These are phyloP conservation scores for Rhabdophis nuchalis DNA, from an alignment of 2,797 vertebrate genomes.

Conservation along the genomic window DNA sequence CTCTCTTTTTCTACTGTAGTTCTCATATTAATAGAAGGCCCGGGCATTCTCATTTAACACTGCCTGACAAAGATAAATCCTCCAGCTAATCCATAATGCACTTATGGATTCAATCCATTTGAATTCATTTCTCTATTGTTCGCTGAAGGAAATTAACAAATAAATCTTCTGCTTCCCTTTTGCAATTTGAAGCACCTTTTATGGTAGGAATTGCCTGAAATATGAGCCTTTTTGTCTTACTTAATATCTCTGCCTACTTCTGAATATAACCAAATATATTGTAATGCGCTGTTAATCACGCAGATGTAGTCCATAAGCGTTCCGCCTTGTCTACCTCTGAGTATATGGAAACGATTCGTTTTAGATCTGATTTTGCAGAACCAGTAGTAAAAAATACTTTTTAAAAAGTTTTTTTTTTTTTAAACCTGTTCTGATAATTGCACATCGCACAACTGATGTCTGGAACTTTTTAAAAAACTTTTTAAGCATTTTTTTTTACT, in stretches of 20 bases:
- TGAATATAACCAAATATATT: not conserved
- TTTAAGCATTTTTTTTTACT: no score
- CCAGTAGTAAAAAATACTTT: no score
- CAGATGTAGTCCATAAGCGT: not conserved
- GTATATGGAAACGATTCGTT: not conserved
- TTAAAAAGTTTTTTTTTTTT: no score
- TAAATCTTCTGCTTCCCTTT: slow-evolving; percentile 48
- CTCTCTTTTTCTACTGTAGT: slow-evolving; percentile 9
- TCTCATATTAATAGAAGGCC: slow-evolving; percentile 47
- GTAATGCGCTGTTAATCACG: not conserved
- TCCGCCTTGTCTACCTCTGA: not conserved
- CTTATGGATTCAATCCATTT: slow-evolving; percentile 56
- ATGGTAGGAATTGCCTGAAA: slow-evolving; percentile 48
- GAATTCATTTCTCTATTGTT: slow-evolving; percentile 53
- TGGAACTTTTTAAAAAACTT: no score
- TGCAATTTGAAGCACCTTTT: slow-evolving; percentile 46
- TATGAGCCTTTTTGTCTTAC: slow-evolving; percentile 48
- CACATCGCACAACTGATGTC: no score
- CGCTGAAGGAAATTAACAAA: slow-evolving; percentile 30
- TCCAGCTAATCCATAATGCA: slow-evolving; percentile 57
- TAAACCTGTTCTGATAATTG: no score
- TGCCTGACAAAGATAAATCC: slow-evolving; percentile 51
- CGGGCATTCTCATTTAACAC: slow-evolving; percentile 48
- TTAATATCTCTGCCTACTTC: slow-evolving; percentile 47
- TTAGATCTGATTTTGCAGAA: not conserved